These are phyloP conservation scores for Hycleus phaleratus DNA, from an alignment of 1,140 invertebrate species.

Conservation along the genomic window DNA sequence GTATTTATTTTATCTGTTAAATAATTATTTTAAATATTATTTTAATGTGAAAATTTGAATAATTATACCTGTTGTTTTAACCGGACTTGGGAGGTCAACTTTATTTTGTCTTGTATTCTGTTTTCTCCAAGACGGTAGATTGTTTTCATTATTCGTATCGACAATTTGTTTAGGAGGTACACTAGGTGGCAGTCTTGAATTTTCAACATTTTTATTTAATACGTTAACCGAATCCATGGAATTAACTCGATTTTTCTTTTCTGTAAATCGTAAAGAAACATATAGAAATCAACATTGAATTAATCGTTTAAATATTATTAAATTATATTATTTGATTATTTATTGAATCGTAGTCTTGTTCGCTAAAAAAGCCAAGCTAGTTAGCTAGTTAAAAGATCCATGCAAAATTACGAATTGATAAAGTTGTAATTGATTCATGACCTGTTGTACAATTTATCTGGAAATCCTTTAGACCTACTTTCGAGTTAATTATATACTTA, in stretches of 20 bases:
- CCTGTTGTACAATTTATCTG: too few relatives aligned
- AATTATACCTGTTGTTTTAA: conserved; percentile 35
- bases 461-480: too few relatives aligned
- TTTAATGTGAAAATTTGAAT: conserved; percentile 3
- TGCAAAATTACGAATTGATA: too few relatives aligned
- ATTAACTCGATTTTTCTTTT: conserved; percentile 58
- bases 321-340: too few relatives aligned
- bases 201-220: conserved; percentile 14
- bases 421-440: too few relatives aligned
- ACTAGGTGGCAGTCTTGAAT: conserved; percentile 42
- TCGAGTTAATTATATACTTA: too few relatives aligned
- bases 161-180: conserved; percentile 46
- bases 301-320: neutral
- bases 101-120: conserved; percentile 42
- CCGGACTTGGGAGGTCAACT: conserved; percentile 29
- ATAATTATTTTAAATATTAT: conserved; percentile 11
- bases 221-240: conserved; percentile 39
- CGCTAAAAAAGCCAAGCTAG: too few relatives aligned
- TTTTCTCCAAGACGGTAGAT: conserved; percentile 53
- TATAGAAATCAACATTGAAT: neutral
- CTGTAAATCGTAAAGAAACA: conserved; percentile 41
- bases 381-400: too few relatives aligned
- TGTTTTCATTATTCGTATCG: conserved; percentile 46
- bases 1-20: conserved; percentile 15
- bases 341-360: too few relatives aligned